These are phyloP conservation scores for Xestia c-nigrum DNA, from an alignment of 2,888 invertebrate genomes.

Conservation along the genomic window DNA sequence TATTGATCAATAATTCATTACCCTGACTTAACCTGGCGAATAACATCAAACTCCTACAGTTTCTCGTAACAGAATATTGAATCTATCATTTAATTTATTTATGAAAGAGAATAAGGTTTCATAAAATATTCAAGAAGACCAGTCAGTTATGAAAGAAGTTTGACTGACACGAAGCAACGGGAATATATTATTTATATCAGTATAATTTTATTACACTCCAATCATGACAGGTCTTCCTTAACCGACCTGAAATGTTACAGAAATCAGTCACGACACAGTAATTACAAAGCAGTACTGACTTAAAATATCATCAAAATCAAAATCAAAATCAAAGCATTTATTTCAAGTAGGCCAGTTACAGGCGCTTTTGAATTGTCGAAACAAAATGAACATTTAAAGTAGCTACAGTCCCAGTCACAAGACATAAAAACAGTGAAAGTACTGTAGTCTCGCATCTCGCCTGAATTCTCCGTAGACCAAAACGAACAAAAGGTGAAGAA, in stretches of 20 bases:
- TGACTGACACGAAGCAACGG: background rate
- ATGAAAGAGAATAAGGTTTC: background rate
- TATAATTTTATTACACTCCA: slow-evolving; percentile 9
- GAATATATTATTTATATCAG: slow-evolving; percentile 15
- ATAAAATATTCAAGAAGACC: background rate
- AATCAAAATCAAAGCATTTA: no score
- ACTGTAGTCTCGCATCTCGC: no score
- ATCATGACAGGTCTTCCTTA: background rate
- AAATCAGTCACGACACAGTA: background rate
- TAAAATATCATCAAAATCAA: no score
- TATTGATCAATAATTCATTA: background rate
- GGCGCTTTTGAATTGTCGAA: no score
- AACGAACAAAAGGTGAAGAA: no score
- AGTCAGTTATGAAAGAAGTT: background rate
- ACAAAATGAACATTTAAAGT: no score
- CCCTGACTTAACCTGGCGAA: background rate
- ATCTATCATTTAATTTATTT: background rate
- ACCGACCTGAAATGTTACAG: background rate
- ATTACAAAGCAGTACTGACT: background rate
- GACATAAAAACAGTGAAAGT: no score
- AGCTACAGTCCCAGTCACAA: no score
- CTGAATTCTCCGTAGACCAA: no score
- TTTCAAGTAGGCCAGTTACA: no score
- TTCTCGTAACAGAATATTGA: background rate
- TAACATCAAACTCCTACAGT: background rate